Conservation (phyloP, 1,140 invertebrate genomes). For the Rhopalosiphum padi region DNA sequence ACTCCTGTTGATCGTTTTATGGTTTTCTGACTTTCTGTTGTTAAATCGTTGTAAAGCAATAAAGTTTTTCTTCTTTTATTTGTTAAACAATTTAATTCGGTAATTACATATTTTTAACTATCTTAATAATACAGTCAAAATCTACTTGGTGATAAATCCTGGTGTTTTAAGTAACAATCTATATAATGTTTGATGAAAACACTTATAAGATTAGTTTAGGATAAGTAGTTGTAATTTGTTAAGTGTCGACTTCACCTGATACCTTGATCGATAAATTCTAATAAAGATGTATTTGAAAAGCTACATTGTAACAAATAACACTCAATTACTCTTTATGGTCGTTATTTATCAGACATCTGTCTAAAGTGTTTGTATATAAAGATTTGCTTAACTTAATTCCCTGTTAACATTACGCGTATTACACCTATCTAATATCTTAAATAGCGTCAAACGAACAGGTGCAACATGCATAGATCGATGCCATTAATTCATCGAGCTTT, state of each 20-base stretch:
- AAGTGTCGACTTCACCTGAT: constrained; percentile 49
- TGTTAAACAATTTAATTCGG: neutral
- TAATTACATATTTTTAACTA: constrained; percentile 12
- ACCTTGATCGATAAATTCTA: constrained; percentile 32
- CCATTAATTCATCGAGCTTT: neutral
- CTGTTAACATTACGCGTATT: neutral
- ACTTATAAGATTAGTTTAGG: constrained; percentile 53
- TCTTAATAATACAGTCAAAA: neutral
- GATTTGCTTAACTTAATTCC: neutral
- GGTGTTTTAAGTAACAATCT: constrained; percentile 1
- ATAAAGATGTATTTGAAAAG: constrained; percentile 35
- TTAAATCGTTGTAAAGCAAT: neutral
- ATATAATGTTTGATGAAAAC: constrained; percentile 23
- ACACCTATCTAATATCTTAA: neutral
- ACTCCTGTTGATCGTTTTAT: neutral
- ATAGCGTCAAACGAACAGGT: neutral
- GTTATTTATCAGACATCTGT: constrained; percentile 40
- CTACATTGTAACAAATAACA: constrained; percentile 30
- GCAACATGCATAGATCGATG: neutral
- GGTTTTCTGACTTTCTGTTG: neutral
- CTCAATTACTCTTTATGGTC: constrained; percentile 37
- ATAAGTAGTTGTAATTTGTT: constrained; percentile 52
- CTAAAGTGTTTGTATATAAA: neutral
- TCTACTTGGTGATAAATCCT: constrained; percentile 10
- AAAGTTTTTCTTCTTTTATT: neutral